Base-by-base conservation (phyloP, 2,797 vertebrate species). In the Enteromius thamalakanensis region DNA sequence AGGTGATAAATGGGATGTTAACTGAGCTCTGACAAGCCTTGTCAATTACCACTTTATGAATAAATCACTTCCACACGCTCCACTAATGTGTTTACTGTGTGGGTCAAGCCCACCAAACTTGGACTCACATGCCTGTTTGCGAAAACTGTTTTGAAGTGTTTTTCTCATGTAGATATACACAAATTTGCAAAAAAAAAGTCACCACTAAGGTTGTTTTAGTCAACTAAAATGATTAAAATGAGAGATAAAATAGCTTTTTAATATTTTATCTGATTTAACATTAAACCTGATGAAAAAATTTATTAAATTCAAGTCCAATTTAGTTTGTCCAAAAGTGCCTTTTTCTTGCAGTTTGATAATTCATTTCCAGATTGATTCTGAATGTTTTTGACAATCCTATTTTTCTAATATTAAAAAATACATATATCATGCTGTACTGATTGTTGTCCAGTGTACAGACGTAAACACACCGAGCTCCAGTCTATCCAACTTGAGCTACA, bases 401-500 rank as follows among this genome's bases (percentile, higher is more conserved):
- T 42, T n/a, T 45, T 19, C 34, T 42, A 55, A 45, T 21, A 49
- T 26, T 21, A 34, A 37, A 51, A 29, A 51, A 34, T 34, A 49
- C 17, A 51, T 12, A 53, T 9, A 23, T 40, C 3, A 40, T 58
- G 15, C 2, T 76, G 49, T 76, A 34, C 17, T 76, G 62, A 40
- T 42, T 68, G 12, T 68, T 15, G 0, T 87, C 4, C 90, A 99
- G 98, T 99, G 90, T 99, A 99, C 90, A 95, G 98, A 17, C 96
- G 97, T 64, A 99, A 99, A 90, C 98, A 99, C 92, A 98, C 97
- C 1, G 98, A 99, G 93, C 94, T 99, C 76, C 98, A 99, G 87
- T 97, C 98, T 80, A 98, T 99, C 87, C 98, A 99, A 92, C 94
- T 99, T 94, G 98, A 99, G 89, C 92, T 99, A 78, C 97, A 99